Evolutionary conservation across 2,113 vertebrate species (phyloP).

Genomic region (Oceanodroma tethys): DNA sequence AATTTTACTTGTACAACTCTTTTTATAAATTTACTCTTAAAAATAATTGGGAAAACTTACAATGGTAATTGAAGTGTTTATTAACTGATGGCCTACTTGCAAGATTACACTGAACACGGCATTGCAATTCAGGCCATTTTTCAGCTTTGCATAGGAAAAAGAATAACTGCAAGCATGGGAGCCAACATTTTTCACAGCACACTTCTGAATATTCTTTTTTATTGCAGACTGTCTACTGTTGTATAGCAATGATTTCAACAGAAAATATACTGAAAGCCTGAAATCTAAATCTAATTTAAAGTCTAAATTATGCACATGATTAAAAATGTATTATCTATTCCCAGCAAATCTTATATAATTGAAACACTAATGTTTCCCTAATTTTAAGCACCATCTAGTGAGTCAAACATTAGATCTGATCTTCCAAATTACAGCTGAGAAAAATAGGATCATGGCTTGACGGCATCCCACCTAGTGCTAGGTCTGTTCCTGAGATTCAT

Average conservation of each 20-base stretch:
- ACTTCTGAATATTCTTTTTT: neutral
- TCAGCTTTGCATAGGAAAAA: neutral
- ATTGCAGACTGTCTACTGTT: neutral
- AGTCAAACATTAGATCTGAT: neutral
- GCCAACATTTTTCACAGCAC: neutral
- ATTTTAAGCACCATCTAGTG: conserved; percentile 9
- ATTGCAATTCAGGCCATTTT: neutral
- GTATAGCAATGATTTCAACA: neutral
- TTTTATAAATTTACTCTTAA: neutral
- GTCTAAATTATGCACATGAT: neutral
- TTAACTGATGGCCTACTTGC: neutral
- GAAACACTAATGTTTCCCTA: neutral
- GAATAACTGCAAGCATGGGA: neutral
- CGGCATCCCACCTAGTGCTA: neutral
- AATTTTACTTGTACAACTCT: neutral
- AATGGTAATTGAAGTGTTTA: neutral
- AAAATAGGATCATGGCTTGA: neutral
- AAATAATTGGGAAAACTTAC: neutral
- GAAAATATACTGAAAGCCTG: neutral
- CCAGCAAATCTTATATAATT: neutral
- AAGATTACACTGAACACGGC: neutral
- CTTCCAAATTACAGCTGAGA: neutral
- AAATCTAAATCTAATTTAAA: neutral
- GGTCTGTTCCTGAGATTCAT: neutral
- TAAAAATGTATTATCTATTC: neutral